Conservation (phyloP, 1,140 invertebrate genomes). For the Vanessa tameamea region DNA sequence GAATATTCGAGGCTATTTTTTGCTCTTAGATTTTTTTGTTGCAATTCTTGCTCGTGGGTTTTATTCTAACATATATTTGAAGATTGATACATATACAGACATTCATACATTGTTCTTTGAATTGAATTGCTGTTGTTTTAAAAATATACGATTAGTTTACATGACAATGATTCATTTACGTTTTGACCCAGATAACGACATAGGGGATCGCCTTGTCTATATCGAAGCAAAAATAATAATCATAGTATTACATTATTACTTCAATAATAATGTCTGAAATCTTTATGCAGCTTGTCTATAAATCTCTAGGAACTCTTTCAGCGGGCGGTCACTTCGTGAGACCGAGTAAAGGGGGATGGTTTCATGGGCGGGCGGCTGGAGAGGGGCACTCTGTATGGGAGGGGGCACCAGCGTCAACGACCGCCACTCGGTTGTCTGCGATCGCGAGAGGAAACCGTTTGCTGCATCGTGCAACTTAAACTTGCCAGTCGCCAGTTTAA, state of each 20-base stretch:
- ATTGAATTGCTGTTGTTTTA: neutral
- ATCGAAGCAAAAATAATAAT: conserved; percentile 39
- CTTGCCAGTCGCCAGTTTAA: conserved; percentile 28
- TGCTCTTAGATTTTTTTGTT: neutral
- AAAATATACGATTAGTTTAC: conserved; percentile 21
- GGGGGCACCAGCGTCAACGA: conserved; percentile 72
- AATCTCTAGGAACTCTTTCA: conserved; percentile 23
- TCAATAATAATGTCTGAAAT: conserved; percentile 1
- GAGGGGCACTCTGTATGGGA: conserved; percentile 53
- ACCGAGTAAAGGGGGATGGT: conserved; percentile 54
- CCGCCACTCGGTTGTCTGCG: conserved; percentile 70
- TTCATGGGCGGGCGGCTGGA: conserved; percentile 66
- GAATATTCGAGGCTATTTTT: neutral
- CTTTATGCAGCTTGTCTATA: conserved; percentile 18
- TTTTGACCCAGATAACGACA: conserved; percentile 39
- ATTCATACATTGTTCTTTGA: neutral
- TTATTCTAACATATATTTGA: neutral
- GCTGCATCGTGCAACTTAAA: conserved; percentile 39
- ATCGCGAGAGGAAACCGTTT: conserved; percentile 59
- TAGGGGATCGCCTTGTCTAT: conserved; percentile 40
- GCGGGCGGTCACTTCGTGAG: conserved; percentile 45
- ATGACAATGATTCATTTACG: conserved; percentile 23
- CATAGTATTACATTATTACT: conserved; percentile 1
- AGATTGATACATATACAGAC: too few relatives aligned
- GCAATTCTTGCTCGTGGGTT: neutral